Base-by-base conservation (phyloP, 2,888 invertebrate species). In the Rotaria sp. region DNA sequence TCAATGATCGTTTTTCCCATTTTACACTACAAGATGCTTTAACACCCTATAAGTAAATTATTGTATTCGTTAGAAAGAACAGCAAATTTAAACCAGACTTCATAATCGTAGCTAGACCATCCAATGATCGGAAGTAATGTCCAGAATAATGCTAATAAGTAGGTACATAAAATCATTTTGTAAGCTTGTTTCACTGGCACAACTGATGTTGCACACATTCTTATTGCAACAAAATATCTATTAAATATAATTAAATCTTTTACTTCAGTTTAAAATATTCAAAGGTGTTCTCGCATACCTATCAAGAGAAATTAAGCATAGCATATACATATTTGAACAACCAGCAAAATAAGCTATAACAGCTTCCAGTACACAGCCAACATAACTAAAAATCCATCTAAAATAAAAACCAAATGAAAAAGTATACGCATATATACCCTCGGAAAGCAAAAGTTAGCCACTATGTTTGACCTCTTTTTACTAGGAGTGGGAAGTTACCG, bases 251-350 rank as follows among this genome's bases (percentile, higher is more conserved):
- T 59, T 1, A 59, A n/a, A 15, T 30, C 3, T 59, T 59, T 13
- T 15, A 50, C 13, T 50, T 50, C 13, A 15, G 13, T 15, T 1
- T 15, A 2, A 50, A 50, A 50, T 50, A 3, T 13, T 50, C 3
- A 15, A 15, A 3, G 13, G 4, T 59, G 26, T 67, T 10, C 10
- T 26, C 4, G 0, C 26, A n/a, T n/a, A 75, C 75, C 41, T 75
- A 26, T 75, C 75, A 8, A 75, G 26, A 41, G 75, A 75, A 7
- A 41, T 30, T 41, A 75, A 41, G 41, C 75, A 75, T 41, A 75
- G 7, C 41, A 75, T 75, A 41, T 75, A 75, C 75, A 75, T 75
- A 75, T 75, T 75, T 38, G 75, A 75, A 75, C 75, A 75, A 24
- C 75, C 75, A 21, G 41, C 75, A 75, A 75, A 75, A 41, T 75